A percentile compares a stretch with the other conserved stretches of the same genome.
These are phyloP conservation scores for Orthonevra nobilis DNA, from an alignment of 2,888 invertebrate species.

Conservation along the genomic window DNA sequence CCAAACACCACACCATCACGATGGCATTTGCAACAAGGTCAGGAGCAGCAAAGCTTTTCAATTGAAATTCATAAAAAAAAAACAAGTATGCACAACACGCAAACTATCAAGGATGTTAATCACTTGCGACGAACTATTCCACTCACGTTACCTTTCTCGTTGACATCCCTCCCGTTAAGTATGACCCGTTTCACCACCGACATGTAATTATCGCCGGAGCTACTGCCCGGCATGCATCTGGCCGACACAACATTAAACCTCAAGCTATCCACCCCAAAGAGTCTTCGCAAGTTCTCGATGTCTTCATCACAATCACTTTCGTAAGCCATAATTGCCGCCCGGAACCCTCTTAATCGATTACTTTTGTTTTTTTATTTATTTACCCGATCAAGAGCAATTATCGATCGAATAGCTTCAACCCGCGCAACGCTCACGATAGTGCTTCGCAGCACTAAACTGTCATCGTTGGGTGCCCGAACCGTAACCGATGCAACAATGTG, in stretches of 20 bases:
- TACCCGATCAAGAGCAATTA: too few species aligned
- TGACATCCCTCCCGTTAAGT: conserved; percentile 71
- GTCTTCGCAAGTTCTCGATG: conserved; percentile 73
- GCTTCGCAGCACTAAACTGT: conserved; percentile 42
- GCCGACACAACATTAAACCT: conserved; percentile 73
- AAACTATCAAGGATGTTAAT: too few species aligned
- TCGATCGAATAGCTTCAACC: conserved; percentile 2
- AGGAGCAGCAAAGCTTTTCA: conserved; percentile 50
- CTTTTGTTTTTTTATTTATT: too few species aligned
- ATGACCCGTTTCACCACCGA: conserved; percentile 78
- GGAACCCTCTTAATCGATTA: too few species aligned
- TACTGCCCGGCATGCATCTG: conserved; percentile 76
- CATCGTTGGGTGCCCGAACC: conserved; percentile 25
- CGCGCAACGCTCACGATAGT: conserved; percentile 10
- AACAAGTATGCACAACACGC: too few species aligned
- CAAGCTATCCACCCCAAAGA: conserved; percentile 72
- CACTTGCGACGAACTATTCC: too few species aligned
- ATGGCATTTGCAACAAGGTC: conserved; percentile 42
- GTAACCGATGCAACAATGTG: conserved; percentile 21
- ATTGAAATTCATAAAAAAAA: background rate
- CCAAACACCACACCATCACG: background rate
- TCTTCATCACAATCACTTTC: conserved; percentile 74
- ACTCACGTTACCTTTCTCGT: conserved; percentile 70
- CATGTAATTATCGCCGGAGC: conserved; percentile 79
- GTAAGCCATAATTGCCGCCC: conserved; percentile 57